These are phyloP conservation scores for Empis stercorea DNA, from an alignment of 2,888 invertebrate species.

Conservation along the genomic window DNA sequence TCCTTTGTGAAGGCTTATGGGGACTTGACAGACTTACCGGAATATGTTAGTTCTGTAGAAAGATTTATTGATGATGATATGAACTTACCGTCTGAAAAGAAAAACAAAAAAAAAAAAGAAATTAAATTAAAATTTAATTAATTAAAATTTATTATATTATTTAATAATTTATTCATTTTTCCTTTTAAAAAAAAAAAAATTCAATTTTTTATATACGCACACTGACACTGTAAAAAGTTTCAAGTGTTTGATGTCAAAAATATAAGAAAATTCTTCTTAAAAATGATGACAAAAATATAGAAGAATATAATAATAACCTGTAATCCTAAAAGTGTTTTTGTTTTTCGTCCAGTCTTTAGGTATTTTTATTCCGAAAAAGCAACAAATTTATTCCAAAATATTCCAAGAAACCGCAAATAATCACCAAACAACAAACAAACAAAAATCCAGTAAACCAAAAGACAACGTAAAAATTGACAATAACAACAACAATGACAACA, in stretches of 20 bases:
- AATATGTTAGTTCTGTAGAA: slow-evolving; percentile 35
- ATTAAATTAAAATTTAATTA: slow-evolving; percentile 9
- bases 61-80: slow-evolving; percentile 36
- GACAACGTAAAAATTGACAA: not conserved
- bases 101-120: slow-evolving; percentile 13
- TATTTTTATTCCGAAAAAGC: too few relatives aligned
- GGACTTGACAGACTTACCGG: slow-evolving; percentile 23
- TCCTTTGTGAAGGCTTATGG: too few relatives aligned
- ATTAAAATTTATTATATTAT: not conserved
- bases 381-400: not conserved
- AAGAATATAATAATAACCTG: too few relatives aligned
- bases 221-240: too few relatives aligned
- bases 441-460: not conserved
- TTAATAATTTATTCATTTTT: not conserved
- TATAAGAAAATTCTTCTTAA: too few relatives aligned
- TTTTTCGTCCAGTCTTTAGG: too few relatives aligned
- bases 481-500: not conserved
- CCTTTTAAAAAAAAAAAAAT: too few relatives aligned
- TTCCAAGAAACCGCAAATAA: slow-evolving; percentile 1
- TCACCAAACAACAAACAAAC: not conserved
- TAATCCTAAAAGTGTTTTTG: too few relatives aligned
- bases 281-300: too few relatives aligned
- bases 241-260: too few relatives aligned
- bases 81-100: slow-evolving; percentile 37
- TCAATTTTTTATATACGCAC: too few relatives aligned